Evolutionary conservation across 2,113 vertebrate genomes (phyloP).

Genomic region (Pseudolaguvia tuberculata): DNA sequence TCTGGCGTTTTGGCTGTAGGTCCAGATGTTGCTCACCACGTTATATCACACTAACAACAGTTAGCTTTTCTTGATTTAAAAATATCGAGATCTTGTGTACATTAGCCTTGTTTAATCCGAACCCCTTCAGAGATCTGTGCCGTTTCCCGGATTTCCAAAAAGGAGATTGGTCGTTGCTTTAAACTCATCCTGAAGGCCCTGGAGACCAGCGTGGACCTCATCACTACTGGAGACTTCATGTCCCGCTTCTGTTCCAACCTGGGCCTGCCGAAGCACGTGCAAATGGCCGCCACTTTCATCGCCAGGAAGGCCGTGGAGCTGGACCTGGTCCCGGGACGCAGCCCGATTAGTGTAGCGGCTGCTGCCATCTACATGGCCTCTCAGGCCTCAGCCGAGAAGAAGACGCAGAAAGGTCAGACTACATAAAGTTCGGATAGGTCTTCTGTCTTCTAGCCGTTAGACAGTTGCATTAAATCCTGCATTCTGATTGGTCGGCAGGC

Average conservation of each 20-base stretch:
- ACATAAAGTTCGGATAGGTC: neutral
- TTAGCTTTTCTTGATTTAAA: too few species aligned
- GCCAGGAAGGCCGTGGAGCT: slow-evolving; percentile 93
- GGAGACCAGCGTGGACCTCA: slow-evolving; percentile 97
- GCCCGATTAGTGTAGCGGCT: slow-evolving; percentile 94
- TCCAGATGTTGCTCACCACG: too few species aligned
- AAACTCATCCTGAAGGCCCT: slow-evolving; percentile 97
- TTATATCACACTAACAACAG: too few species aligned
- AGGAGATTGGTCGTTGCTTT: slow-evolving; percentile 97
- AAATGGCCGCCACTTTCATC: slow-evolving; percentile 95
- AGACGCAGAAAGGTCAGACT: slow-evolving; percentile 90
- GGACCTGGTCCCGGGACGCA: slow-evolving; percentile 93
- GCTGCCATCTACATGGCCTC: slow-evolving; percentile 99
- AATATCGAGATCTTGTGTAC: neutral
- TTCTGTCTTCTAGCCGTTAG: neutral
- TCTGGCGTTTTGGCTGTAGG: too few species aligned
- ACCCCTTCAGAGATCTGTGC: slow-evolving; percentile 87
- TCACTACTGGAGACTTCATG: slow-evolving; percentile 98
- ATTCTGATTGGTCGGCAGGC: too few species aligned
- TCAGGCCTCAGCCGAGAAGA: slow-evolving; percentile 95
- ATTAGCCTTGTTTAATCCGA: neutral
- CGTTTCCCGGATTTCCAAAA: slow-evolving; percentile 97
- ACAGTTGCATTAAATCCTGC: too few species aligned
- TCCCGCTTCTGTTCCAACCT: slow-evolving; percentile 98
- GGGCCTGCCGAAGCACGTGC: slow-evolving; percentile 93